phyloP scores from a whole-genome alignment of 2,888 invertebrate species.

The Flabesymbios commensalis region DNA sequence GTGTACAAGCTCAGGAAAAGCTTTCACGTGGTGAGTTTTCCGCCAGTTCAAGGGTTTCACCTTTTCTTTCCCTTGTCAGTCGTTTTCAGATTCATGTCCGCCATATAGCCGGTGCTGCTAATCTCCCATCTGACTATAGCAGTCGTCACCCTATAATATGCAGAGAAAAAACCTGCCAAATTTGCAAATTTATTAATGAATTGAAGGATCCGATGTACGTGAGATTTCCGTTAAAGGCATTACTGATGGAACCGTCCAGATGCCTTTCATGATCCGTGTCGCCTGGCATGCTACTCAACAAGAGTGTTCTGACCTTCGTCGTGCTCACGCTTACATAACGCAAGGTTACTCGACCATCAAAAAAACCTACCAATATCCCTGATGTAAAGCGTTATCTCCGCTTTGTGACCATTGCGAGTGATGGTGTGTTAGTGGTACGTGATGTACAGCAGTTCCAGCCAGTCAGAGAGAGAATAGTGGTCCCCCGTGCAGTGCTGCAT shows the following conservation, averaged over 20 bases:
- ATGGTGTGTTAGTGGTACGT: slow-evolving; percentile 2
- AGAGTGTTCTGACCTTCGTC: slow-evolving; percentile 12
- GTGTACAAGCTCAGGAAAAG: slow-evolving; percentile 7
- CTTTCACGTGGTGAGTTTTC: slow-evolving; percentile 8
- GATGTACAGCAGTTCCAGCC: neutral
- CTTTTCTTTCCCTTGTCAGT: slow-evolving; percentile 8
- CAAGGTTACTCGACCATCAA: slow-evolving; percentile 11
- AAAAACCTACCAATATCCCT: neutral
- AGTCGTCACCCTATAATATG: slow-evolving; percentile 4
- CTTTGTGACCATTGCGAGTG: neutral
- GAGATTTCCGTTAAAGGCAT: neutral
- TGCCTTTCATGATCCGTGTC: slow-evolving; percentile 6
- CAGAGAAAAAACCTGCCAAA: neutral
- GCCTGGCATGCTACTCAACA: slow-evolving; percentile 2
- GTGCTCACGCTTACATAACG: slow-evolving; percentile 8
- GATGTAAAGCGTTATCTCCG: slow-evolving; percentile 10
- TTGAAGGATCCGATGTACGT: neutral
- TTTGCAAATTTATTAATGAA: neutral
- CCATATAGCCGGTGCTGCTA: slow-evolving; percentile 4
- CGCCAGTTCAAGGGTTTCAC: slow-evolving; percentile 3
- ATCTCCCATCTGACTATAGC: slow-evolving; percentile 7
- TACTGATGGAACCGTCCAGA: neutral
- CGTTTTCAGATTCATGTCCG: slow-evolving; percentile 2
- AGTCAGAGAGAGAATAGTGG: neutral
- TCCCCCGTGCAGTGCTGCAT: neutral